These are phyloP conservation scores for Hippolais icterina DNA, from an alignment of 2,113 vertebrate species.

Conservation along the genomic window DNA sequence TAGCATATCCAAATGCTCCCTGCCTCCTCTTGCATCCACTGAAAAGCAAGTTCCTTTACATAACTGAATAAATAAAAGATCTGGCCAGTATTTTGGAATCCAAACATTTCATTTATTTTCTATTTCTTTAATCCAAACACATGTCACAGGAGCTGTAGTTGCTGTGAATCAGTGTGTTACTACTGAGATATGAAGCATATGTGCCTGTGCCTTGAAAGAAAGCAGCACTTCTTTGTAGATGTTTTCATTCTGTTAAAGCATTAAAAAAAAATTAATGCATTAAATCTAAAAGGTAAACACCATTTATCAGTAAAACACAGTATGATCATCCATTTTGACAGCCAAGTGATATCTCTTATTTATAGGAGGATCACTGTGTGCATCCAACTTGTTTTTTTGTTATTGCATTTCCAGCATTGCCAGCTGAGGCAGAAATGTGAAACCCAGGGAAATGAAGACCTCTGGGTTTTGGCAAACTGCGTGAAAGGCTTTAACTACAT, in stretches of 20 bases:
- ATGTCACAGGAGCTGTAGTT: background rate
- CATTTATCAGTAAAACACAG: background rate
- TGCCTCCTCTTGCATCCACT: background rate
- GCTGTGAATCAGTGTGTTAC: background rate
- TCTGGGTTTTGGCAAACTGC: background rate
- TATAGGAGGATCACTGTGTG: background rate
- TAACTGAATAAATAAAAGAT: background rate
- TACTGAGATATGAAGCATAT: background rate
- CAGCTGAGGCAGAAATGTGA: background rate
- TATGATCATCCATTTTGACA: background rate
- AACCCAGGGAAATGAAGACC: background rate
- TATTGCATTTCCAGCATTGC: background rate
- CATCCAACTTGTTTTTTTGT: background rate
- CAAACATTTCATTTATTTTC: background rate
- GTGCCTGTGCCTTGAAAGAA: background rate
- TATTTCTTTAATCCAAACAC: background rate
- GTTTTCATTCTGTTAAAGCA: accelerated
- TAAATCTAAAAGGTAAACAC: background rate
- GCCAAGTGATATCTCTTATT: background rate
- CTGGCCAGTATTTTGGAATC: background rate
- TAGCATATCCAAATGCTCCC: background rate
- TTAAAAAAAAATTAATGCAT: background rate
- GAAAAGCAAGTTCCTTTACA: background rate
- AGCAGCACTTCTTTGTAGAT: background rate
- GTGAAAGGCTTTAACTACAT: background rate